Evolutionary conservation across 2,113 vertebrate genomes (phyloP).

Genomic region (Columbina picui): DNA sequence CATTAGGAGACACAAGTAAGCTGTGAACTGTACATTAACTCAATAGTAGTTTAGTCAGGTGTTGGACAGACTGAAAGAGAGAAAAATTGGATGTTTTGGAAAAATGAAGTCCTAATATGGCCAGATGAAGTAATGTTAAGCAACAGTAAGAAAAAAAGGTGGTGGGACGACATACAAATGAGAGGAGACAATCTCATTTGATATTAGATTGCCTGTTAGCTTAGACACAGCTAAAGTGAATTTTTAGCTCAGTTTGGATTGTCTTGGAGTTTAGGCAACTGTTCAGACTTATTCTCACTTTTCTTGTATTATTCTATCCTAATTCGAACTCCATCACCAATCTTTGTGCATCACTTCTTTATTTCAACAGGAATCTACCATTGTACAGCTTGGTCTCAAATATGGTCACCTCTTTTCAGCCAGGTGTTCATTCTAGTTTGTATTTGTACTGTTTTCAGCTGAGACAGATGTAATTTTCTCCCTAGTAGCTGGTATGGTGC

Average conservation of each 20-base stretch:
- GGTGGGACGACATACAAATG: background rate
- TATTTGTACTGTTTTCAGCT: too few relatives aligned
- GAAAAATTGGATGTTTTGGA: background rate
- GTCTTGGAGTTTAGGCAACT: background rate
- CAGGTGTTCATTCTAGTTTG: background rate
- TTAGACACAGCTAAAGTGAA: background rate
- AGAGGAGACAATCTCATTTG: accelerated
- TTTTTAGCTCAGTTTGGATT: background rate
- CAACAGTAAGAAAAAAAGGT: background rate
- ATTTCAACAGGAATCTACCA: background rate
- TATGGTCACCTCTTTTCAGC: background rate
- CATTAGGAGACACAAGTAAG: background rate
- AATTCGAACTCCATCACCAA: background rate
- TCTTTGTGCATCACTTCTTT: background rate
- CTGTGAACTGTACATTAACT: background rate
- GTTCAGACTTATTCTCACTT: background rate
- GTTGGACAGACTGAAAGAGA: background rate
- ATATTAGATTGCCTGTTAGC: background rate
- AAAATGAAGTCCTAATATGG: background rate
- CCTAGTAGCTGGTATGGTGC: too few relatives aligned
- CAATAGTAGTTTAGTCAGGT: background rate
- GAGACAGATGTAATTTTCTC: too few relatives aligned
- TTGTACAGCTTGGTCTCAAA: background rate
- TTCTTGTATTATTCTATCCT: background rate
- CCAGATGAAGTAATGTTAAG: background rate